Evolutionary conservation across 2,888 invertebrate genomes (phyloP), one percentile per base, ranked within the genome.

Genomic region (Asteroscopus sphinx): DNA sequence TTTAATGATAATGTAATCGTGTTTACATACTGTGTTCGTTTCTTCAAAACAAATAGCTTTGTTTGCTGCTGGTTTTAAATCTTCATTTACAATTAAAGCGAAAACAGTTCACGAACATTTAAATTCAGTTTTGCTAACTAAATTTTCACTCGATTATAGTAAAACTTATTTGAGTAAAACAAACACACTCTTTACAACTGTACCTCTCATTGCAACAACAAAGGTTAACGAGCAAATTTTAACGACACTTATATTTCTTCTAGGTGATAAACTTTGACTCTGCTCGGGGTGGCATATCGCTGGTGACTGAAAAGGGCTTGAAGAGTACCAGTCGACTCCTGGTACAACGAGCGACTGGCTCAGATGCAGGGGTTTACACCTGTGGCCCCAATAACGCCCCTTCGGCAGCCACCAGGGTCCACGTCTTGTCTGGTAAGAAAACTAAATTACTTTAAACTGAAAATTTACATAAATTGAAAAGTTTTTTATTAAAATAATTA

Each of bases 221-320:
- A n/a, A n/a, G n/a, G n/a, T n/a, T n/a, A n/a, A n/a, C n/a, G n/a
- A n/a, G n/a, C n/a, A n/a, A n/a, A n/a, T n/a, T n/a, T n/a, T n/a
- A n/a, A n/a, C n/a, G n/a, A n/a, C n/a, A n/a, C n/a, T n/a, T n/a
- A 3, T 26, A 6, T 55, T 48, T 49, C 6, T 58, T 63, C 49
- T 94, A 97, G 96, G 95, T 96, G 79, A 98, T 98, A 93, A 98
- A 97, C 95, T 98, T 98, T 89, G 98, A 98, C 91, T 98, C 98
- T 63, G 97, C 97, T n/a, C 95, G 98, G 52, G 98, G 98, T 53
- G 98, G 98, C 51, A 97, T 98, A 90, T 97, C 97, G 78, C 94
- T 98, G 80, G 97, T 98, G 73, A 98, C 98, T 33, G 98, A 98
- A 87, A 98, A 97, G 85, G 97, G 97, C 42, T 93, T 96, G 63